Percentiles rank a stretch among this genome's conserved stretches.
Conservation (phyloP, 2,888 invertebrate species). For the Alloplasta piceator region DNA sequence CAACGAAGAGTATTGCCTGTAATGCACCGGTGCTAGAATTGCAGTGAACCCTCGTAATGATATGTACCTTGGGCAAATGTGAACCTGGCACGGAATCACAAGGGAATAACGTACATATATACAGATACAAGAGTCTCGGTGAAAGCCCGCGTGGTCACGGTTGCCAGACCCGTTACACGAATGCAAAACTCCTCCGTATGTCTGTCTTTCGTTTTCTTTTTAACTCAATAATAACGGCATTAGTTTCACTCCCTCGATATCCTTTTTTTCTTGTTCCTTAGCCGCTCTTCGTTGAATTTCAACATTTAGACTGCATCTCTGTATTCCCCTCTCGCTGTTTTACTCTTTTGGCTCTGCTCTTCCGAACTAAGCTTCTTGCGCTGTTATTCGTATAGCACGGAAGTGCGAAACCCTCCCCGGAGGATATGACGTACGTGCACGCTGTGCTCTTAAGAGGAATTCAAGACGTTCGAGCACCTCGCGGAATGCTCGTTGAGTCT, state of each 20-base stretch:
- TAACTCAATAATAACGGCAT: conserved; percentile 51
- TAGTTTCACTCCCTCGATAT: conserved; percentile 26
- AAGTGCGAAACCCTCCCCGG: conserved; percentile 48
- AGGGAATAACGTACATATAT: conserved; percentile 37
- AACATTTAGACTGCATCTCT: conserved; percentile 37
- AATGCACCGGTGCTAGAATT: background rate
- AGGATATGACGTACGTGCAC: conserved; percentile 53
- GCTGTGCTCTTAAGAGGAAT: conserved; percentile 39
- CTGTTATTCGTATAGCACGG: conserved; percentile 43
- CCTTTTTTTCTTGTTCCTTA: conserved; percentile 27
- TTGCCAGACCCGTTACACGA: conserved; percentile 52
- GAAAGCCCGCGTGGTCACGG: conserved; percentile 44
- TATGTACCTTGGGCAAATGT: conserved; percentile 47
- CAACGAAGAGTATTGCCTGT: background rate
- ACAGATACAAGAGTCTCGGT: background rate
- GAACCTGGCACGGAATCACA: conserved; percentile 54
- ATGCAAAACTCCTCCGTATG: conserved; percentile 50
- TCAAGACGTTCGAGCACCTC: conserved; percentile 41
- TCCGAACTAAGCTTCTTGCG: conserved; percentile 25
- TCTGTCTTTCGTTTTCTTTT: conserved; percentile 15
- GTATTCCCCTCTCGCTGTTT: conserved; percentile 5
- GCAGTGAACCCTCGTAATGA: background rate
- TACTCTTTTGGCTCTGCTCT: conserved; percentile 34
- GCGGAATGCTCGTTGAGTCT: conserved; percentile 39
- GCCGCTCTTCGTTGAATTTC: conserved; percentile 31